Conservation (phyloP, 2,888 invertebrate species). For the Acrocyrtus sp. region DNA sequence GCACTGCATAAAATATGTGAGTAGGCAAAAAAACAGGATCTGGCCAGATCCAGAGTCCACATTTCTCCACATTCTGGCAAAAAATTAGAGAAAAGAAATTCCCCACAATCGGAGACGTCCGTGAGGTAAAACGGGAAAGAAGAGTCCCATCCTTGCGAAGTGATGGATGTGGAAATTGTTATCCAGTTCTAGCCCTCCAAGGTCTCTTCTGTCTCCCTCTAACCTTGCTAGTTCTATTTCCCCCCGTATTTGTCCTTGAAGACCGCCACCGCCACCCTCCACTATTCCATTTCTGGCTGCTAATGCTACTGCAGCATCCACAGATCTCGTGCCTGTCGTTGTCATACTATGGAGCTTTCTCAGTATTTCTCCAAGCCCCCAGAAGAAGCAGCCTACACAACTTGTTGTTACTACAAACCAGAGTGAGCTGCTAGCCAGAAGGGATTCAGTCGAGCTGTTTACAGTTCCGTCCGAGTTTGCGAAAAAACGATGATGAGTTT, state of each 20-base stretch:
- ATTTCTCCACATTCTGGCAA: too few species aligned
- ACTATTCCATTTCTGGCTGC: not conserved
- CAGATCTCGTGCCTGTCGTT: constrained; percentile 14
- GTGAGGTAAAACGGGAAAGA: constrained; percentile 36
- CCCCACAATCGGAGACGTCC: constrained; percentile 47
- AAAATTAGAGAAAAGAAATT: constrained; percentile 38
- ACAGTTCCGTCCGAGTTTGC: not conserved
- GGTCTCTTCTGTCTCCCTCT: constrained; percentile 36
- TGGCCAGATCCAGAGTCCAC: too few species aligned
- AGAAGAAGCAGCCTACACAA: constrained; percentile 48
- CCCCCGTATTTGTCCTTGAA: constrained; percentile 11
- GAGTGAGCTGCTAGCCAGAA: constrained; percentile 39
- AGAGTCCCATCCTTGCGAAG: constrained; percentile 23
- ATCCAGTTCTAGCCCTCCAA: constrained; percentile 17
- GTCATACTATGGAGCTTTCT: constrained; percentile 39
- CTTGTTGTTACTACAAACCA: constrained; percentile 51
- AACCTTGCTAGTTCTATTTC: constrained; percentile 6
- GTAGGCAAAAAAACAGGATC: too few species aligned
- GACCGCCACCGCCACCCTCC: constrained; percentile 4
- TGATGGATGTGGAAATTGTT: constrained; percentile 35
- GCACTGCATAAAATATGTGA: too few species aligned
- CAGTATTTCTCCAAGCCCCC: constrained; percentile 52
- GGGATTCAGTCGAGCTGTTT: constrained; percentile 18
- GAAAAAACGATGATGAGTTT: not conserved
- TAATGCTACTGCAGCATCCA: constrained; percentile 19